phyloP scores from a whole-genome alignment of 2,888 invertebrate species.

The Drosophila engyochracea region DNA sequence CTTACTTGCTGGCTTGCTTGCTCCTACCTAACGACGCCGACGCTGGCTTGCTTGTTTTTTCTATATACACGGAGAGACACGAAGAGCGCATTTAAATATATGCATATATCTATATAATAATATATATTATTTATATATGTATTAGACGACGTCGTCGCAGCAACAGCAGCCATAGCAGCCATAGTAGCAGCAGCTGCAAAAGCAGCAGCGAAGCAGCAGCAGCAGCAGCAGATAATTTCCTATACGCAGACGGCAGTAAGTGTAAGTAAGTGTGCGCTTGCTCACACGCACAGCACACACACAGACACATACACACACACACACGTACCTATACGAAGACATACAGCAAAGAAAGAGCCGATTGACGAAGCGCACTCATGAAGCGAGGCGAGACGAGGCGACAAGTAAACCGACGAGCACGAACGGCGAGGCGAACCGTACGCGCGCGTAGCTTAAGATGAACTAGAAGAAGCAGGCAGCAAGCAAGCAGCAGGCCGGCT shows the following conservation, averaged over 20 bases:
- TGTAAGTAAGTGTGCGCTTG: slow-evolving; percentile 81
- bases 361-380: slow-evolving; percentile 51
- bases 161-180: slow-evolving; percentile 13
- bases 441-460: slow-evolving; percentile 82
- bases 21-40: slow-evolving; percentile 60
- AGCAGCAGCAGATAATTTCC: slow-evolving; percentile 78
- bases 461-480: slow-evolving; percentile 82
- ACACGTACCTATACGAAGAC: slow-evolving; percentile 73
- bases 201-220: slow-evolving; percentile 47
- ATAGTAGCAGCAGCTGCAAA: slow-evolving; percentile 22
- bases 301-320: slow-evolving; percentile 16
- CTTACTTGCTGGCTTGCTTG: slow-evolving; percentile 62
- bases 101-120: slow-evolving; percentile 76
- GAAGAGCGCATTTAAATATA: slow-evolving; percentile 74
- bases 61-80: slow-evolving; percentile 41
- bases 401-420: slow-evolving; percentile 59
- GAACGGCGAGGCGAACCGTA: slow-evolving; percentile 73
- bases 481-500: slow-evolving; percentile 64
- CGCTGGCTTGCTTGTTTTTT: slow-evolving; percentile 49
- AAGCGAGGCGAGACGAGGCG: slow-evolving; percentile 34
- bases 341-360: slow-evolving; percentile 58
- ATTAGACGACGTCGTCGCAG: slow-evolving; percentile 73
- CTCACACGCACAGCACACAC: slow-evolving; percentile 59
- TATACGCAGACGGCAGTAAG: slow-evolving; percentile 75
- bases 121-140: slow-evolving; percentile 82